phyloP scores from a whole-genome alignment of 2,888 invertebrate genomes.

The Coleophora deauratella region DNA sequence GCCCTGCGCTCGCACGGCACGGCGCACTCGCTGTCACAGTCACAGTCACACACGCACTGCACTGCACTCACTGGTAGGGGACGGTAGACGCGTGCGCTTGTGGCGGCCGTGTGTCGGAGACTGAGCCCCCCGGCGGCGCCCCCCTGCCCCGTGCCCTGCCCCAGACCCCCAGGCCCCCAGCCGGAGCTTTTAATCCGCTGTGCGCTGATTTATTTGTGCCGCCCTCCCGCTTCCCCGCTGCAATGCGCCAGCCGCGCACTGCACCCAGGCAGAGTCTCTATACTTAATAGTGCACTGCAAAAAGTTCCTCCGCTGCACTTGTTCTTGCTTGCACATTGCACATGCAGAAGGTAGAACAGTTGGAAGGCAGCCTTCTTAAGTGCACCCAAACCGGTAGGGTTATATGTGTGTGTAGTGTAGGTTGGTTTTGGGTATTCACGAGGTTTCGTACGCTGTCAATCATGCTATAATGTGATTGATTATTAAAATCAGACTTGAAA shows the following conservation, averaged over 20 bases:
- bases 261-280: neutral
- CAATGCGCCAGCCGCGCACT: neutral
- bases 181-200: constrained; percentile 23
- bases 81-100: constrained; percentile 33
- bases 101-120: constrained; percentile 38
- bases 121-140: constrained; percentile 23
- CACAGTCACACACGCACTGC: constrained; percentile 9
- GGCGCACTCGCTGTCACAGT: constrained; percentile 9
- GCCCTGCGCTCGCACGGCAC: constrained; percentile 42
- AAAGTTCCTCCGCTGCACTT: neutral
- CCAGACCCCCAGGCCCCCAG: constrained; percentile 8
- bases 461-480: no score
- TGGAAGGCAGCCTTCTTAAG: no score
- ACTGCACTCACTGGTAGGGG: neutral
- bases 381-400: no score
- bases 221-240: constrained; percentile 10
- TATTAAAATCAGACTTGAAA: no score
- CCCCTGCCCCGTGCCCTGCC: constrained; percentile 5
- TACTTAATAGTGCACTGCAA: neutral
- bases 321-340: neutral
- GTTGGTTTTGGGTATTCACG: no score
- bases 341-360: no score
- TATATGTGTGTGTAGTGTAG: no score
- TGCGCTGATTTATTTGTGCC: constrained; percentile 46
- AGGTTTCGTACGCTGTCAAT: no score